phyloP scores from a whole-genome alignment of 2,113 vertebrate genomes.

The Macrotus californicus region DNA sequence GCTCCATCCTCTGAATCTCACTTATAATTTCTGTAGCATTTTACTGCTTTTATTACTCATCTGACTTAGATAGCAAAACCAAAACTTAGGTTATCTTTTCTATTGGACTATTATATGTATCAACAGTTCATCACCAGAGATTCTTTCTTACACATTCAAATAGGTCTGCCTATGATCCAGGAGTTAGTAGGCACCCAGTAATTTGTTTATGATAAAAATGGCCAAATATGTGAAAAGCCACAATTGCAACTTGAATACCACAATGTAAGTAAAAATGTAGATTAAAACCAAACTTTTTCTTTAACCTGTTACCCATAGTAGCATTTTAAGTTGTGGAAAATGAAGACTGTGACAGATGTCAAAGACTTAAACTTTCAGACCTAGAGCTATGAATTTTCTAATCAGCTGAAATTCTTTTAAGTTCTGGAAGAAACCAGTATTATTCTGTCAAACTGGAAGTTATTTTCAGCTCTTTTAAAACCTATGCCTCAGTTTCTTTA shows the following conservation, averaged over 20 bases:
- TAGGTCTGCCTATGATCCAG: neutral
- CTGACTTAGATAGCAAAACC: no score
- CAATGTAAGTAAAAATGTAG: neutral
- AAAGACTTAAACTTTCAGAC: neutral
- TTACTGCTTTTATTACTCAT: neutral
- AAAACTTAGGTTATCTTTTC: neutral
- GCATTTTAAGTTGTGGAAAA: neutral
- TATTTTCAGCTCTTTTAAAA: conserved; percentile 16
- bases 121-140: neutral
- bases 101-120: neutral
- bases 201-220: neutral
- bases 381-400: neutral
- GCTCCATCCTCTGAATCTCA: neutral
- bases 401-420: neutral
- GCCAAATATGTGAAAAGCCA: neutral
- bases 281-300: neutral
- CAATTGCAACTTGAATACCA: neutral
- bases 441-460: neutral
- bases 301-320: neutral
- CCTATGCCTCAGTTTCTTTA: neutral
- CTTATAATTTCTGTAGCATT: neutral
- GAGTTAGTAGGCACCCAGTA: neutral
- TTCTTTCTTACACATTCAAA: neutral
- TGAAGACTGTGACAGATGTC: neutral
- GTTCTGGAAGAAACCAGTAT: neutral